These are phyloP conservation scores for Iselma pallidipennis DNA, from an alignment of 2,888 invertebrate species.

Conservation along the genomic window DNA sequence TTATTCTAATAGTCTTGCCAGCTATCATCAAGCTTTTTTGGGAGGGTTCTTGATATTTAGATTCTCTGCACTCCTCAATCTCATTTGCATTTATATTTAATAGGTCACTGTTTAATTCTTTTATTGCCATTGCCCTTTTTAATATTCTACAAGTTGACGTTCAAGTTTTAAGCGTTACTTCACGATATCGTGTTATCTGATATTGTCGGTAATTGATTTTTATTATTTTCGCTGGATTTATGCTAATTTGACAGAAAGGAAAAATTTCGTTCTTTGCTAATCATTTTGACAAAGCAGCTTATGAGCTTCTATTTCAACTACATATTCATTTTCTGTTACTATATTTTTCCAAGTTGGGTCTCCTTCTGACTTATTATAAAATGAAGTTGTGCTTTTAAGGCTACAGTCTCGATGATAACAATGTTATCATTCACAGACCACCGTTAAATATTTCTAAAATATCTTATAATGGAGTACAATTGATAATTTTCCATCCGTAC, in stretches of 20 bases:
- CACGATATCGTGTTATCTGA: conserved; percentile 7
- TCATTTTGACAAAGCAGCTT: no score
- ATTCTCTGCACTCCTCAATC: conserved; percentile 16
- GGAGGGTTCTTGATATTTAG: conserved; percentile 24
- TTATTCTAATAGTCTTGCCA: conserved; percentile 22
- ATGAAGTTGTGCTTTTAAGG: no score
- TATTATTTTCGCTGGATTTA: neutral
- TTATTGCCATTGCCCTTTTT: conserved; percentile 26
- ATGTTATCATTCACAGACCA: no score
- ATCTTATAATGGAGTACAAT: no score
- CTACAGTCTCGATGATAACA: no score
- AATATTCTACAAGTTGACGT: conserved; percentile 13
- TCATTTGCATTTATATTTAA: conserved; percentile 34
- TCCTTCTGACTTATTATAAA: no score
- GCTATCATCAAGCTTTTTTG: conserved; percentile 12
- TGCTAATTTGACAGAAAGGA: neutral
- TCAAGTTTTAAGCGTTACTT: conserved; percentile 14
- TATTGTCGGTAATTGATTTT: conserved; percentile 18
- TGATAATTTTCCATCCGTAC: no score
- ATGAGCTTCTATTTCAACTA: no score
- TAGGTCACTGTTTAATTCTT: conserved; percentile 30
- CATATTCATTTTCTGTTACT: no score
- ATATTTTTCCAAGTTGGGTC: no score
- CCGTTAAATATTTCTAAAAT: no score
- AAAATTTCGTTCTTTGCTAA: neutral